A percentile compares a stretch with the other conserved stretches of the same genome.
Evolutionary conservation across 2,888 invertebrate species (phyloP).

Genomic region (Pediacus dermestoides): DNA sequence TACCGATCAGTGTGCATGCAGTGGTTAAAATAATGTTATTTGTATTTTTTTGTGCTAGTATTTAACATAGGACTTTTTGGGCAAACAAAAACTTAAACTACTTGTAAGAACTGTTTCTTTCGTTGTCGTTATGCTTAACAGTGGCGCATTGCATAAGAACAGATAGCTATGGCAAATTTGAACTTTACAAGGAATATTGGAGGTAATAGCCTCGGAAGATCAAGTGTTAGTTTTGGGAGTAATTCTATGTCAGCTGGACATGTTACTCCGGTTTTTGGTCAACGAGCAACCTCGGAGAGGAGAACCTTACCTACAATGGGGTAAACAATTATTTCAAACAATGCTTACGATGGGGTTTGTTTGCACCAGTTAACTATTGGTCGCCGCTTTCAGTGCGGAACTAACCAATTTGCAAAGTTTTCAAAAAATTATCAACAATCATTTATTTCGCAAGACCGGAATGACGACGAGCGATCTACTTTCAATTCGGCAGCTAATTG

Average conservation of each 20-base stretch:
- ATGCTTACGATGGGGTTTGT: slow-evolving; percentile 9
- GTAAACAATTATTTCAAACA: slow-evolving; percentile 40
- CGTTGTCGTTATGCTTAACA: slow-evolving; percentile 45
- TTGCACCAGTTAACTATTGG: slow-evolving; percentile 17
- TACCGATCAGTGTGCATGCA: slow-evolving; percentile 33
- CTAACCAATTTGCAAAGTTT: slow-evolving; percentile 17
- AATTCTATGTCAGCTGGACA: slow-evolving; percentile 66
- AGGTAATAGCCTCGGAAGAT: slow-evolving; percentile 67
- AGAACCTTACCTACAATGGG: slow-evolving; percentile 56
- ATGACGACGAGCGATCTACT: too few species aligned
- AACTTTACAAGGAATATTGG: slow-evolving; percentile 89
- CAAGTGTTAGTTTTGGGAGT: slow-evolving; percentile 62
- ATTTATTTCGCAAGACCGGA: not conserved
- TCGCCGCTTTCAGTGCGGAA: too few species aligned
- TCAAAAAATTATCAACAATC: not conserved
- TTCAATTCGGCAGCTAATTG: too few species aligned
- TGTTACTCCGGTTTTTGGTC: slow-evolving; percentile 78
- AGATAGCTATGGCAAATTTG: slow-evolving; percentile 86
- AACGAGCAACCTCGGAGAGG: slow-evolving; percentile 75
- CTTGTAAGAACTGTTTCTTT: slow-evolving; percentile 17
- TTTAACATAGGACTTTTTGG: slow-evolving; percentile 30
- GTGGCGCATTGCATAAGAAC: slow-evolving; percentile 35
- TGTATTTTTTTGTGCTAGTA: slow-evolving; percentile 40
- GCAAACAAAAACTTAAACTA: slow-evolving; percentile 5
- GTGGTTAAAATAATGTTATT: slow-evolving; percentile 38